These are phyloP conservation scores for Siniperca chuatsi DNA, from an alignment of 2,113 vertebrate species.

Conservation along the genomic window DNA sequence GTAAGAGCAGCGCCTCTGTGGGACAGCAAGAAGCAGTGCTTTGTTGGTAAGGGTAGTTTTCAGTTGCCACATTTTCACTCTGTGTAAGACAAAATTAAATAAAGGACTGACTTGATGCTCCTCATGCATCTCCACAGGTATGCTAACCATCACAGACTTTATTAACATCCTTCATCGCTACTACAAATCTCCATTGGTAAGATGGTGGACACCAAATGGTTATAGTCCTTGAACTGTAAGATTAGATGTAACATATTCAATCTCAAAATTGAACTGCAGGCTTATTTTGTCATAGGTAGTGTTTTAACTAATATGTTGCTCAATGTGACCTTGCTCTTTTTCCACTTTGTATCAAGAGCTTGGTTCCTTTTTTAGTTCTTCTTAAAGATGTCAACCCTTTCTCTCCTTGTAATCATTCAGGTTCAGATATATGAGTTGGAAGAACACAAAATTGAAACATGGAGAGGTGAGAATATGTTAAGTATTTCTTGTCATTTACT, in stretches of 20 bases:
- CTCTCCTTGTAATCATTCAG: conserved; percentile 75
- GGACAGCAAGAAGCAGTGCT: conserved; percentile 98
- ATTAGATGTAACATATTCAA: neutral
- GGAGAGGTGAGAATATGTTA: conserved; percentile 89
- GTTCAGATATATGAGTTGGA: conserved; percentile 99
- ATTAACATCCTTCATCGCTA: conserved; percentile 98
- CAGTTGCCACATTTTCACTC: neutral
- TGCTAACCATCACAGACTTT: conserved; percentile 99
- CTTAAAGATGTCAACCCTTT: neutral
- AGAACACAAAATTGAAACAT: conserved; percentile 99
- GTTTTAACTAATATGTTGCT: neutral
- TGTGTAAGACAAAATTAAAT: neutral
- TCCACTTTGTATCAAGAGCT: neutral
- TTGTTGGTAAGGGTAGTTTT: conserved; percentile 88
- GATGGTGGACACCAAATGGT: conserved; percentile 24
- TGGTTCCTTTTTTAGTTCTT: neutral
- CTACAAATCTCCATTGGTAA: conserved; percentile 98
- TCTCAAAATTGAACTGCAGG: neutral
- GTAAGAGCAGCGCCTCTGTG: conserved; percentile 96
- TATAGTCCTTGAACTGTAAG: neutral
- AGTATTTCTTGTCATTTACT: neutral
- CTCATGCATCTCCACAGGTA: conserved; percentile 82
- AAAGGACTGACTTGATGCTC: neutral
- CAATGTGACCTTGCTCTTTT: neutral
- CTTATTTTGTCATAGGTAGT: neutral